Percentiles rank a stretch among this genome's conserved stretches.
Conservation (phyloP, 1,140 invertebrate genomes). For the Platyscapa corneri region DNA sequence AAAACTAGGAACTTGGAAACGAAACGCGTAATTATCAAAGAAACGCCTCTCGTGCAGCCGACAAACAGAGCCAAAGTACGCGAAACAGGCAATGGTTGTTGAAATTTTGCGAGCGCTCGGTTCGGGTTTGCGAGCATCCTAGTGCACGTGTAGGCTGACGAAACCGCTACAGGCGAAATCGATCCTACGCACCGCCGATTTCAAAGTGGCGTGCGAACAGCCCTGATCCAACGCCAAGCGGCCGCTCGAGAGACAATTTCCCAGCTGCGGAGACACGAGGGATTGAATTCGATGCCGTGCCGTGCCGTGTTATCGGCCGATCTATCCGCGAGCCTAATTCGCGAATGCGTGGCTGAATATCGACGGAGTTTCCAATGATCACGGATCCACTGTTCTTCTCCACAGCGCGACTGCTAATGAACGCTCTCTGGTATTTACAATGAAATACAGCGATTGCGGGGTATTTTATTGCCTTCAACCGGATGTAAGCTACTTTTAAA, state of each 20-base stretch:
- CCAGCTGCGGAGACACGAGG: not conserved
- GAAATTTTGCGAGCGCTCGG: not conserved
- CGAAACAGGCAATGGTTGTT: not conserved
- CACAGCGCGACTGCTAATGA: not conserved
- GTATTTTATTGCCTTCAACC: no score
- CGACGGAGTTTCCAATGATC: not conserved
- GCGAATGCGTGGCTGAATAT: not conserved
- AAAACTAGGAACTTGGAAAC: not conserved
- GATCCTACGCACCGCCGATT: constrained; percentile 59
- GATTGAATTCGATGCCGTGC: not conserved
- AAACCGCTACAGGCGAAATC: constrained; percentile 51
- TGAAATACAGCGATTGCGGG: no score
- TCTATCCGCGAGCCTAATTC: not conserved
- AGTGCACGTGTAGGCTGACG: no score
- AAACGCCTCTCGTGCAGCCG: not conserved
- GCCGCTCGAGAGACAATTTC: constrained; percentile 62
- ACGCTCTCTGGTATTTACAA: no score
- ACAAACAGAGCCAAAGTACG: not conserved
- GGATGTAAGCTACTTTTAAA: no score
- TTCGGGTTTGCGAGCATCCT: not conserved
- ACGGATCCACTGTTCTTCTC: not conserved
- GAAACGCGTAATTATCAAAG: not conserved
- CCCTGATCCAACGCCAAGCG: constrained; percentile 61
- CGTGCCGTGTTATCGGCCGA: not conserved
- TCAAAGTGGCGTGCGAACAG: constrained; percentile 51